Evolutionary conservation across 2,797 vertebrate species (phyloP).

Genomic region (Falco peregrinus): DNA sequence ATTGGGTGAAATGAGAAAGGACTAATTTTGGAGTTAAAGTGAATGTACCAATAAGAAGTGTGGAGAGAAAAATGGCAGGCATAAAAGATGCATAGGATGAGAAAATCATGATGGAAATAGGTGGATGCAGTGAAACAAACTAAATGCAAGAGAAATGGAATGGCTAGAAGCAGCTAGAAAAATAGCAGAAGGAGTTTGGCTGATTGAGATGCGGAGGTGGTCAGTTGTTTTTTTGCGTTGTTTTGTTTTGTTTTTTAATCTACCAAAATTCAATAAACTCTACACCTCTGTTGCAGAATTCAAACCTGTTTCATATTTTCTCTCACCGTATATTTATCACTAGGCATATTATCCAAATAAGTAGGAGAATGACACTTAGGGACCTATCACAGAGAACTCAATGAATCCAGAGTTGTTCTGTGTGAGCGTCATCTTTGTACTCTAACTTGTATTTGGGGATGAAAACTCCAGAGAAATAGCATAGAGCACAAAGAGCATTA

Average conservation of each 20-base stretch:
- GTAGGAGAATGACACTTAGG: background rate
- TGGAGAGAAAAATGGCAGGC: background rate
- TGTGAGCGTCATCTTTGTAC: rapidly evolving
- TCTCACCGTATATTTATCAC: background rate
- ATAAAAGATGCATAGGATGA: background rate
- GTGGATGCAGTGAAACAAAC: background rate
- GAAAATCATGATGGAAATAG: background rate
- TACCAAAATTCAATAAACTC: background rate
- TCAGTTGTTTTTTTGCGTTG: background rate
- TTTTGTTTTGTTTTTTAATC: background rate
- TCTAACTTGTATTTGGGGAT: background rate
- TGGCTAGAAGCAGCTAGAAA: background rate
- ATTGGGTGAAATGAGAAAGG: background rate
- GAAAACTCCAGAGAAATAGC: background rate
- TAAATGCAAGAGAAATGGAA: background rate
- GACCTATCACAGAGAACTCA: background rate
- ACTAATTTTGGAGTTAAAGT: background rate
- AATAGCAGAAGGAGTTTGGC: background rate
- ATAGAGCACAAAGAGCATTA: background rate
- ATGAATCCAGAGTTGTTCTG: background rate
- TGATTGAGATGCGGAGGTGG: background rate
- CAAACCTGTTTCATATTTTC: background rate
- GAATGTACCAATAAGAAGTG: background rate
- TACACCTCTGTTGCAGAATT: background rate
- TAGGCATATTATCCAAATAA: background rate